Evolutionary conservation across 35 echinoderm and acorn worm species (phyloP), one percentile per base, ranked within the genome.

Genomic region (Holothuria glaberrima): DNA sequence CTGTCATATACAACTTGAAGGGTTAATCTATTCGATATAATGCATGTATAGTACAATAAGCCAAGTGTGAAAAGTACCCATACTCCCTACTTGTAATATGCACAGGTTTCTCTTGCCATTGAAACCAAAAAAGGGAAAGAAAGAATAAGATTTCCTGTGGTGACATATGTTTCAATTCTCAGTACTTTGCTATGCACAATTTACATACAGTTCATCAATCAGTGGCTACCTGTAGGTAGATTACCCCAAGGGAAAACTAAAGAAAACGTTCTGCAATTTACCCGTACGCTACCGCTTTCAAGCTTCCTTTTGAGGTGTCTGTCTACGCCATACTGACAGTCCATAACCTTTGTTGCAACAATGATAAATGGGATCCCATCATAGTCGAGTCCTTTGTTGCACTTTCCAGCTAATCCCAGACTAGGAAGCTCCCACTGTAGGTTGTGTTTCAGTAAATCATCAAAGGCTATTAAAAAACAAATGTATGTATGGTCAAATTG

Each of bases 331-430:
- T 84, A 61, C 57, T 63, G 80, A 38, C 80, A 84, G 58, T 84
- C 80, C 80, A 84, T 22, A 6, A 84, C 52, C 46, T 84, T 84
- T 59, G 80, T 84, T 27, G 80, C 80, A 63, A 84, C n/a, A 58
- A 84, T 63, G 57, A 84, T 57, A 84, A 84, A 84, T 30, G 80
- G 80, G 12, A 84, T 84, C 12, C 80, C 80, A 84, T 84, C 80
- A 84, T 84, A 84, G 80, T 84, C 80, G 21, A 61, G 27, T 2
- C 80, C 80, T 63, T 84, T 84, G 57, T 84, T 59, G 46, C 80
- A 35, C 17, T 26, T 63, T 61, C 80, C 80, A 59, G 59, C 80
- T 84, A 56, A 36, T 58, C 80, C 80, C 52, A 84, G 80, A 52
- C 80, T 84, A n/a, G 52, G 54, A 22, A 84, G 57, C 34, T 84